phyloP scores from a whole-genome alignment of 2,797 vertebrate genomes.

The Melanogrammus aeglefinus region DNA sequence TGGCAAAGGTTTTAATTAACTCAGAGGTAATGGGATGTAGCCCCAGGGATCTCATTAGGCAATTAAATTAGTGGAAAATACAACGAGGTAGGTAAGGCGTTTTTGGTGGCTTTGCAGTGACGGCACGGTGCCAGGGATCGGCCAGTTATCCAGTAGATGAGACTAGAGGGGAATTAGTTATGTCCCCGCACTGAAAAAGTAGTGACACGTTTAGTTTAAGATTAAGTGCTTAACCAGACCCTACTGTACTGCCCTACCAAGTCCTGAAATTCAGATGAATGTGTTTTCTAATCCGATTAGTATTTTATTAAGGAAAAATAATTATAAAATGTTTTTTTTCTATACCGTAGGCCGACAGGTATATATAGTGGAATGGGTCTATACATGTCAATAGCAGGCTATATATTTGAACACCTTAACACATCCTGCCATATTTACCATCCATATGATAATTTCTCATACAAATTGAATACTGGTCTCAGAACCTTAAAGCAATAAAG shows the following conservation, averaged over 20 bases:
- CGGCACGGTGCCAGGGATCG: constrained; percentile 65
- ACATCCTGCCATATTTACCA: neutral
- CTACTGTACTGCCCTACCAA: neutral
- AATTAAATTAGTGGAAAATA: constrained; percentile 83
- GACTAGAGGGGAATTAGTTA: constrained; percentile 37
- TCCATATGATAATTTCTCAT: neutral
- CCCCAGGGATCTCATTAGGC: constrained; percentile 89
- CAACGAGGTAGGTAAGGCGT: constrained; percentile 73
- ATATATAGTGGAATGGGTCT: neutral
- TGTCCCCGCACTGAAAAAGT: constrained; percentile 8
- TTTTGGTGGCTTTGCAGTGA: constrained; percentile 74
- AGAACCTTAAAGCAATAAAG: neutral
- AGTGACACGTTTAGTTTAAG: constrained; percentile 3
- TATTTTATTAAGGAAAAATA: neutral
- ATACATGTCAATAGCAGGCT: neutral
- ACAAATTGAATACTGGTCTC: neutral
- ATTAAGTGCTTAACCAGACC: neutral
- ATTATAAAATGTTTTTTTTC: neutral
- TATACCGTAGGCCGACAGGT: neutral
- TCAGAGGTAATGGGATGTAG: constrained; percentile 78
- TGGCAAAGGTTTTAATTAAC: constrained; percentile 76
- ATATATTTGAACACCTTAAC: neutral
- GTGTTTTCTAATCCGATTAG: neutral
- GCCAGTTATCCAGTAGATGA: constrained; percentile 59
- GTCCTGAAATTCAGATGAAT: neutral